Evolutionary conservation across 2,888 invertebrate species (phyloP).

Genomic region (Lithodes maja): DNA sequence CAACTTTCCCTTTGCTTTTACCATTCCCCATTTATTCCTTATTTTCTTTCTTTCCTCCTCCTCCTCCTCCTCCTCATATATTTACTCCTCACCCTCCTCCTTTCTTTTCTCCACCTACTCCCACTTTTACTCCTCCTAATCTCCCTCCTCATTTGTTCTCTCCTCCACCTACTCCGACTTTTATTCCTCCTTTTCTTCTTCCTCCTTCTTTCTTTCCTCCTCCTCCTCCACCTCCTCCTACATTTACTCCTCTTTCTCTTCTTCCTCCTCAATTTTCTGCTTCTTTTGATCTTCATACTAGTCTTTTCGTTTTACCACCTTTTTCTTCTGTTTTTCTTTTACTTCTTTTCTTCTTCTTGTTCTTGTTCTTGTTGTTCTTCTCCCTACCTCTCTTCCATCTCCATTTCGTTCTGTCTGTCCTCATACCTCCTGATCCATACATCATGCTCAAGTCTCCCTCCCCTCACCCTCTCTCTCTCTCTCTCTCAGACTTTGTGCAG

Average conservation of each 20-base stretch:
- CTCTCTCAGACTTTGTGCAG: too few relatives aligned
- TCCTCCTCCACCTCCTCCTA: not conserved
- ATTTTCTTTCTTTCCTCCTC: not conserved
- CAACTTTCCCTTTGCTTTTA: not conserved
- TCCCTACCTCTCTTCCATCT: not conserved
- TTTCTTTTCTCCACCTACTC: not conserved
- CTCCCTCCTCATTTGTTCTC: not conserved
- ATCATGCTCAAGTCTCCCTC: too few relatives aligned
- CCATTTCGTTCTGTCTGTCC: not conserved
- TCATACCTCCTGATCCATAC: too few relatives aligned
- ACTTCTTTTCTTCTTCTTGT: not conserved
- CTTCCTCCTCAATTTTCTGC: not conserved
- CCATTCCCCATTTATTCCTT: not conserved
- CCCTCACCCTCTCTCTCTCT: too few relatives aligned
- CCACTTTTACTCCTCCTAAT: not conserved
- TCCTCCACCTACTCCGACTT: not conserved
- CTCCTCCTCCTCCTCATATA: not conserved
- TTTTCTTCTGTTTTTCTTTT: not conserved
- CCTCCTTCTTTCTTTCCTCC: slow-evolving; percentile 13
- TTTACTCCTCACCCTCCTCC: not conserved
- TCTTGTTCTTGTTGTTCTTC: not conserved
- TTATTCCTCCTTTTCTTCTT: not conserved
- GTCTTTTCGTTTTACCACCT: slow-evolving; percentile 6
- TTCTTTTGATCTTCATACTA: slow-evolving; percentile 4
- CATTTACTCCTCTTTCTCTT: not conserved